Percentiles rank a stretch among this genome's conserved stretches.
phyloP scores from a whole-genome alignment of 2,888 invertebrate genomes.

The Dicyrtomina minuta region DNA sequence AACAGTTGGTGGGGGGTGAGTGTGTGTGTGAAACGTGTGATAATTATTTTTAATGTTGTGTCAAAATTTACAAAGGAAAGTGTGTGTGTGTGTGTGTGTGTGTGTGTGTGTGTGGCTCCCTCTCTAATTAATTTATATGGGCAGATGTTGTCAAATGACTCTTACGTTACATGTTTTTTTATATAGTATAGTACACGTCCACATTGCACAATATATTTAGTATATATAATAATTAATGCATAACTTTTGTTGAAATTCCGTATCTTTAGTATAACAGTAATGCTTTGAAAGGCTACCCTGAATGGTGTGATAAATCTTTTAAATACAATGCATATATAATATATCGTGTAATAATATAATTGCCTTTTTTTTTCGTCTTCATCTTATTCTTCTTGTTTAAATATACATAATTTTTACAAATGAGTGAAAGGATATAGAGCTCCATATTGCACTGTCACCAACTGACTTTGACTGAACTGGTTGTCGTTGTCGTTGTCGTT shows the following conservation, averaged over 20 bases:
- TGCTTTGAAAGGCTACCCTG: constrained; percentile 27
- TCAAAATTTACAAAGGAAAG: background rate
- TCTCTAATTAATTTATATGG: background rate
- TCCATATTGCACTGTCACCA: background rate
- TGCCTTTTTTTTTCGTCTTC: too few relatives aligned
- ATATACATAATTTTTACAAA: background rate
- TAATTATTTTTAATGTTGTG: background rate
- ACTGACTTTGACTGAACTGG: too few relatives aligned
- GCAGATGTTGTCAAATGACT: background rate
- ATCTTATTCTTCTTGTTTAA: too few relatives aligned
- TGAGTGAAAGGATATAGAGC: background rate
- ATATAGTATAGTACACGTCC: background rate
- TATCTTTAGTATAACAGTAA: constrained; percentile 7
- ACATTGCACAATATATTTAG: background rate
- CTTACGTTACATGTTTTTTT: background rate
- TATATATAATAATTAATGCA: background rate
- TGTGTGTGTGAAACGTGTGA: too few relatives aligned
- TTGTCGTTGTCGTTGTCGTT: too few relatives aligned
- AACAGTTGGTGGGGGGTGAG: background rate
- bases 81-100: background rate
- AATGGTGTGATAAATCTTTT: constrained; percentile 18
- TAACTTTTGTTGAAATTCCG: background rate
- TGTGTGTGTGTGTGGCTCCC: constrained; percentile 8
- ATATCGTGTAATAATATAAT: background rate
- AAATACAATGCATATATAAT: background rate